phyloP scores from a whole-genome alignment of 1,140 invertebrate genomes.

The Frieseomelitta varia region DNA sequence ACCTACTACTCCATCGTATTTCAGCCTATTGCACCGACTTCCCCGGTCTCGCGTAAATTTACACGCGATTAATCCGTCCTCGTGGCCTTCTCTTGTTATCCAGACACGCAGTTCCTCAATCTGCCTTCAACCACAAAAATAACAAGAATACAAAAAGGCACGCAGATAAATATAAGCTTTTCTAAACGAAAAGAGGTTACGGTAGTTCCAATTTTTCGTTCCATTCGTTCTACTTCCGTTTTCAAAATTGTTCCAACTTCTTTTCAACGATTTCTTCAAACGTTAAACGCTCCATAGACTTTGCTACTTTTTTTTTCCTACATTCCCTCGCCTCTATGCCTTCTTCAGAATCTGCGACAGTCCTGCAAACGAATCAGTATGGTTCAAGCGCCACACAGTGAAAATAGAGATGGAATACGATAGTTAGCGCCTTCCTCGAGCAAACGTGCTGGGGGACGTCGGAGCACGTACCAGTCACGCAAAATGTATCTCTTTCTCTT shows the following conservation, averaged over 20 bases:
- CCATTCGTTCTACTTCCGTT: not conserved
- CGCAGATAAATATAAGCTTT: constrained; percentile 5
- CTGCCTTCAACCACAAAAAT: constrained; percentile 10
- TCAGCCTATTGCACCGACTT: constrained; percentile 21
- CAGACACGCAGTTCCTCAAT: constrained; percentile 31
- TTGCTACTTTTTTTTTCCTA: not conserved
- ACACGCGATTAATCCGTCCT: constrained; percentile 50
- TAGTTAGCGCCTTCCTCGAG: constrained; percentile 28
- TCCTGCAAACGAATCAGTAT: not conserved
- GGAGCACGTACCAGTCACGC: constrained; percentile 70
- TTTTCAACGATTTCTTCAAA: not conserved
- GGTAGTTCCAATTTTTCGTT: not conserved
- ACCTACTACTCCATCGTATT: constrained; percentile 37
- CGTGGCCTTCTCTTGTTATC: constrained; percentile 51
- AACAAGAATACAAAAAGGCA: not conserved
- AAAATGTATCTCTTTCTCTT: constrained; percentile 67
- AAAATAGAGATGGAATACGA: constrained; percentile 38
- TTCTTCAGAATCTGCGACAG: not conserved
- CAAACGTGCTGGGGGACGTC: constrained; percentile 46
- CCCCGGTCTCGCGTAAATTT: constrained; percentile 49
- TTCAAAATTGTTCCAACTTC: not conserved
- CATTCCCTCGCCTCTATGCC: not conserved
- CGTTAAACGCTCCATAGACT: not conserved
- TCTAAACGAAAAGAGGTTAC: not conserved
- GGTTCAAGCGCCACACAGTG: not conserved